Percentiles rank a stretch among this genome's conserved stretches.
Evolutionary conservation across 2,888 invertebrate genomes (phyloP).

Genomic region (Archips crataeganus): DNA sequence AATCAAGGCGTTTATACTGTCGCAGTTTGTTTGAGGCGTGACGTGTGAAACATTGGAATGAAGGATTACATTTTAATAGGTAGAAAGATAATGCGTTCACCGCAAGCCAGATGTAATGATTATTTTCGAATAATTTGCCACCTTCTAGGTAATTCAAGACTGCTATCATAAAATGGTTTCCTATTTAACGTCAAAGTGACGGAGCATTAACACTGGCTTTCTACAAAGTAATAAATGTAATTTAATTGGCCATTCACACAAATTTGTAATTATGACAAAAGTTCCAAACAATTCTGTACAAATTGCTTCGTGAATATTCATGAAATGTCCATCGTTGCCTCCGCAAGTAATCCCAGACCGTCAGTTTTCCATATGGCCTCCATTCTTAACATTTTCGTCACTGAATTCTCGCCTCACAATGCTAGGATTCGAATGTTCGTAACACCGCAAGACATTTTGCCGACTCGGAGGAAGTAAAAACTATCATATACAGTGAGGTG

Average conservation of each 20-base stretch:
- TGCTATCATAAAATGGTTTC: background rate
- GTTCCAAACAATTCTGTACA: conserved; percentile 30
- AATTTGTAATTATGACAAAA: conserved; percentile 34
- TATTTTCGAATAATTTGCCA: conserved; percentile 1
- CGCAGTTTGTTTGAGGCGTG: conserved; percentile 8
- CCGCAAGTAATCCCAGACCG: conserved; percentile 20
- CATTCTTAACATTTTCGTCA: conserved; percentile 37
- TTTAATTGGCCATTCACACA: conserved; percentile 23
- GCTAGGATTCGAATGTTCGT: conserved; percentile 17
- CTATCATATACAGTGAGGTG: conserved; percentile 40
- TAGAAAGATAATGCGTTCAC: conserved; percentile 13
- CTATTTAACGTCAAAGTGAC: background rate
- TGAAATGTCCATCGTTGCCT: conserved; percentile 26
- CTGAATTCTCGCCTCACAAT: conserved; percentile 15
- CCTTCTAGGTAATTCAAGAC: background rate
- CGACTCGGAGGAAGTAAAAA: conserved; percentile 36
- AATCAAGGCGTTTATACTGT: conserved; percentile 3
- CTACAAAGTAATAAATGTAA: conserved; percentile 18
- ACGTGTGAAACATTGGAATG: conserved; percentile 11
- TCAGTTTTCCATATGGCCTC: conserved; percentile 26
- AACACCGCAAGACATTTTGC: conserved; percentile 15
- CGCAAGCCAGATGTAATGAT: background rate
- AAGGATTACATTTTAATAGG: conserved; percentile 14
- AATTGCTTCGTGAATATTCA: conserved; percentile 40
- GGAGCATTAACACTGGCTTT: conserved; percentile 5